Base-by-base conservation (phyloP, 1,140 invertebrate species). In the Ptiloglossa arizonensis region DNA sequence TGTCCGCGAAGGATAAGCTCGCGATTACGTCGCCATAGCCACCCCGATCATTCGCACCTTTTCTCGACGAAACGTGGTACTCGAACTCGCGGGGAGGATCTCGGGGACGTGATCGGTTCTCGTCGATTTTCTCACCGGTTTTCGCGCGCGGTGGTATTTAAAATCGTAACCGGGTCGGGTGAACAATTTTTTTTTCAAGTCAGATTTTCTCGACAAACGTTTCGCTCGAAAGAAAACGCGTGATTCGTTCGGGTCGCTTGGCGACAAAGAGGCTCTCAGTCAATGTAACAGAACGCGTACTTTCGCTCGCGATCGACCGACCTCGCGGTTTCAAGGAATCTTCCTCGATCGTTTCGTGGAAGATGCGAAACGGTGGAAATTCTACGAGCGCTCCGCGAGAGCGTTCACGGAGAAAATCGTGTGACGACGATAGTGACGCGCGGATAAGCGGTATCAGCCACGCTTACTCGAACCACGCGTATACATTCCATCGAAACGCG, bases 381-480 rank as follows among this genome's bases (percentile, higher is more conserved):
- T 57, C n/a, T 32, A 44, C 32, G 50, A 29, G 35, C 17, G 8
- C 19, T 24, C n/a, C n/a, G n/a, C 22, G 54, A 22, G 48, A 22
- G 15, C 32, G 50, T 46, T 1, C 35, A 57, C 17, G 48, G 69
- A 54, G 70, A 74, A 82, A 83, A 83, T 79, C 32, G 54, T 70
- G 52, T 17, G 64, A 54, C 48, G 68, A 52, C 54, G 63, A 79
- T 79, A 83, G 56, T 59, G 80, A 64, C 48, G 46, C 19, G 46
- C 15, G 48, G 62, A 68, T 79, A 60, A 64, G 69, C 29, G 76
- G 56, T 83, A 79, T 83, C 81, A 70, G 82, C 78, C 81, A 79
- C 69, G 81, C 63, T 83, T 73, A 70, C 81, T 79, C 72, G 59
- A 79, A 29, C 29, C 69, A 68, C 62, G 74, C 62, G n/a, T 44